These are phyloP conservation scores for Limnephilus marmoratus DNA, from an alignment of 2,888 invertebrate species.

Conservation along the genomic window DNA sequence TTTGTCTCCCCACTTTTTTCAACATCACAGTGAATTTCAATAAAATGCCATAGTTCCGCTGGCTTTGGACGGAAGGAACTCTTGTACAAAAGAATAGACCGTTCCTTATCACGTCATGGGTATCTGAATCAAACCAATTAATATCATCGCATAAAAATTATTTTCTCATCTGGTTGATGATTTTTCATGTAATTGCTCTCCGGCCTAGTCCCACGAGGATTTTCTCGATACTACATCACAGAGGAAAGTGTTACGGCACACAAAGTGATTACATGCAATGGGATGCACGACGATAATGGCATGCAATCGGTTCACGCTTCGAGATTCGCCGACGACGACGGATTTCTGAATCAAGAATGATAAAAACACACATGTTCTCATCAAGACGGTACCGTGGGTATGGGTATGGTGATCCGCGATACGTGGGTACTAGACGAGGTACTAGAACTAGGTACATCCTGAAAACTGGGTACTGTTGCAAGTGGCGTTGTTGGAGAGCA, in stretches of 20 bases:
- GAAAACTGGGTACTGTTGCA: background rate
- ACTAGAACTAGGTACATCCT: background rate
- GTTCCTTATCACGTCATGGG: background rate
- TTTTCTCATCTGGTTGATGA: background rate
- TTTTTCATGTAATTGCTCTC: background rate
- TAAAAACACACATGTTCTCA: conserved; percentile 47
- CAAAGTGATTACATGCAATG: conserved; percentile 55
- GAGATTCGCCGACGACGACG: conserved; percentile 46
- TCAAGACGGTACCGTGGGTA: background rate
- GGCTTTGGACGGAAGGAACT: background rate
- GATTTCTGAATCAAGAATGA: conserved; percentile 42
- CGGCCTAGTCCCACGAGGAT: background rate
- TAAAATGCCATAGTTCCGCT: background rate
- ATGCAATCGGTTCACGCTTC: conserved; percentile 53
- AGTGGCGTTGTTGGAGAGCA: background rate
- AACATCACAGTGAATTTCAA: background rate
- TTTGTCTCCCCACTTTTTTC: background rate
- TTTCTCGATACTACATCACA: conserved; percentile 20
- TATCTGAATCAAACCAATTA: background rate
- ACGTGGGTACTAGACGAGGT: background rate
- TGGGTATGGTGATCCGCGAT: background rate
- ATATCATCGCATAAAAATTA: background rate
- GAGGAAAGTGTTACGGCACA: conserved; percentile 58
- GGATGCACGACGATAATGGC: conserved; percentile 58
- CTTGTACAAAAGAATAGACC: background rate